These are phyloP conservation scores for Rhyzopertha dominica DNA, from an alignment of 1,140 invertebrate species.

Conservation along the genomic window DNA sequence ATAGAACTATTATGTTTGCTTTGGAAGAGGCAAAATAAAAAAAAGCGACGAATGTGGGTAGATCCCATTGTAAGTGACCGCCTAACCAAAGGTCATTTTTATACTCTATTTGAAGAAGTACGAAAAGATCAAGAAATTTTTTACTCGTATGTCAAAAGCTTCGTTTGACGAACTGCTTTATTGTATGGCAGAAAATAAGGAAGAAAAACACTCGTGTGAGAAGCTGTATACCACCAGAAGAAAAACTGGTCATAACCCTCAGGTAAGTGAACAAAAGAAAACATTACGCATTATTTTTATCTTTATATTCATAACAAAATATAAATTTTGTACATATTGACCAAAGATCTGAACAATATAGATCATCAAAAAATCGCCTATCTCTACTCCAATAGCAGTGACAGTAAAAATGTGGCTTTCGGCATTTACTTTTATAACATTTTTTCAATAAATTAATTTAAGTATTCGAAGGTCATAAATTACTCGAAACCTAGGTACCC, in stretches of 20 bases:
- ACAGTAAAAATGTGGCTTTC: too few relatives aligned
- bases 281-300: too few relatives aligned
- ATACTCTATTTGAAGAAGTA: slow-evolving; percentile 3
- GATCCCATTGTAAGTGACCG: slow-evolving; percentile 7
- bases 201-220: slow-evolving; percentile 7
- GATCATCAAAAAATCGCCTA: too few relatives aligned
- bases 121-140: slow-evolving; percentile 2
- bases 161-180: slow-evolving; percentile 9
- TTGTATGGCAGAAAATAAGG: slow-evolving; percentile 6
- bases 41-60: slow-evolving; percentile 10
- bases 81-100: slow-evolving; percentile 9
- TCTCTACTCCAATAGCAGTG: too few relatives aligned
- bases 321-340: too few relatives aligned
- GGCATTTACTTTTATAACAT: too few relatives aligned
- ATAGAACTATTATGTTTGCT: slow-evolving; percentile 6
- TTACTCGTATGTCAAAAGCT: slow-evolving; percentile 1
- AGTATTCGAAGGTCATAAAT: too few relatives aligned
- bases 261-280: slow-evolving; percentile 12
- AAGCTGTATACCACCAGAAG: slow-evolving; percentile 8
- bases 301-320: too few relatives aligned
- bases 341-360: too few relatives aligned
- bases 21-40: slow-evolving; percentile 2
- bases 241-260: slow-evolving; percentile 11
- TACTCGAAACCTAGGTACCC: too few relatives aligned
- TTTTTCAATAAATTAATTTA: too few relatives aligned